Percentiles rank a stretch among this genome's conserved stretches.
Evolutionary conservation across 2,888 invertebrate genomes (phyloP).

Genomic region (Elmis aenea): DNA sequence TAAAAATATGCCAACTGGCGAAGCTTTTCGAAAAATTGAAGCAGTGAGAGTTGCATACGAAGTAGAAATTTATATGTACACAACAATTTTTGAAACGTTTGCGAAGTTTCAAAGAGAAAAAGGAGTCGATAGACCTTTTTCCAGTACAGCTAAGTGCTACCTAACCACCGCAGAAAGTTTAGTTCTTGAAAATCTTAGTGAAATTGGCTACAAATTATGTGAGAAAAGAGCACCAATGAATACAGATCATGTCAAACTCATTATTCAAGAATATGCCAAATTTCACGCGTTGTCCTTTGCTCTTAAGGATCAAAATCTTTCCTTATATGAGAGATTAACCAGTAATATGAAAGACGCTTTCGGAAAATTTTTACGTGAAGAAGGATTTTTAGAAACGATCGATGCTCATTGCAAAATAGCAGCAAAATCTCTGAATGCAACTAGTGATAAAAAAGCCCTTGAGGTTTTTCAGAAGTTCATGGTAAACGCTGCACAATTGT

Average conservation of each 20-base stretch:
- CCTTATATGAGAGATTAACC: constrained; percentile 21
- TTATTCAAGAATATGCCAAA: constrained; percentile 29
- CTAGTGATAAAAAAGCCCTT: too few species aligned
- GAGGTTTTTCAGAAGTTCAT: too few species aligned
- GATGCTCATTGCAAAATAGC: too few species aligned
- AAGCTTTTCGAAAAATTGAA: neutral
- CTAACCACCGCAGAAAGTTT: constrained; percentile 16
- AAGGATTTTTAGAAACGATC: too few species aligned
- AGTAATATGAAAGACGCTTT: neutral
- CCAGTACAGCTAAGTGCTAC: neutral
- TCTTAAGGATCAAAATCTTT: constrained; percentile 23
- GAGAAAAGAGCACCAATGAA: constrained; percentile 26
- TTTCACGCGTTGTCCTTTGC: constrained; percentile 31
- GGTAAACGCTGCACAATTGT: too few species aligned
- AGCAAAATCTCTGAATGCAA: too few species aligned
- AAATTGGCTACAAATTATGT: constrained; percentile 23
- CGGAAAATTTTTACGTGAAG: neutral
- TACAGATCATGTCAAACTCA: constrained; percentile 27
- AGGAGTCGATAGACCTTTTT: neutral
- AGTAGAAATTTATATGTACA: constrained; percentile 2
- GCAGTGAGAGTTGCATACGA: neutral
- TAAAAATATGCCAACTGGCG: neutral
- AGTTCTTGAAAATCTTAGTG: constrained; percentile 29
- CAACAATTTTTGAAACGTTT: neutral
- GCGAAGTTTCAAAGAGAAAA: constrained; percentile 1